These are phyloP conservation scores for Agonopterix alstromeriana DNA, from an alignment of 2,888 invertebrate genomes.

Conservation along the genomic window DNA sequence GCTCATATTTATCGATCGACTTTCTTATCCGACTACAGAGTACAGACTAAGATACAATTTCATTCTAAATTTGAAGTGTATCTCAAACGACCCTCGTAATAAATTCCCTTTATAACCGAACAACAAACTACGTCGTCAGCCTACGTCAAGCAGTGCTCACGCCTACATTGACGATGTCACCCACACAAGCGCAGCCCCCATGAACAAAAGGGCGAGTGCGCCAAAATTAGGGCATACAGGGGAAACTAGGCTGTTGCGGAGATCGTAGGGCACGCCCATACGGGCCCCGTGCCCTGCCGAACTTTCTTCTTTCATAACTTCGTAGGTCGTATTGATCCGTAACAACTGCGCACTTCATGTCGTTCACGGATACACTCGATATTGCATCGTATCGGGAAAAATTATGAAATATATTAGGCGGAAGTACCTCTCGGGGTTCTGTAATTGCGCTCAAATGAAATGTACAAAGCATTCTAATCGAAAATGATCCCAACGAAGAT, in stretches of 20 bases:
- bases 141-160: conserved; percentile 1
- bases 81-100: too few species aligned
- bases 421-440: background rate
- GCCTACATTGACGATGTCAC: conserved; percentile 21
- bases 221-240: conserved; percentile 75
- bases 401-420: conserved; percentile 9
- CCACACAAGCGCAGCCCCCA: conserved; percentile 38
- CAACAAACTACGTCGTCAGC: conserved; percentile 7
- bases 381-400: conserved; percentile 33
- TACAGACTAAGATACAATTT: too few species aligned
- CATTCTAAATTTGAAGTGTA: too few species aligned
- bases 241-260: conserved; percentile 72
- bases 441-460: background rate
- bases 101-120: background rate
- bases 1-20: too few species aligned
- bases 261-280: conserved; percentile 64
- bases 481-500: too few species aligned
- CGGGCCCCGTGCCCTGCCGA: conserved; percentile 69
- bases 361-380: conserved; percentile 47
- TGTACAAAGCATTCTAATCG: too few species aligned
- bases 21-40: too few species aligned
- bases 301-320: conserved; percentile 76
- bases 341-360: conserved; percentile 72
- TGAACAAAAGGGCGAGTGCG: conserved; percentile 44
- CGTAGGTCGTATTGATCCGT: conserved; percentile 72